Evolutionary conservation across 2,888 invertebrate species (phyloP).

Genomic region (Thyatira batis): DNA sequence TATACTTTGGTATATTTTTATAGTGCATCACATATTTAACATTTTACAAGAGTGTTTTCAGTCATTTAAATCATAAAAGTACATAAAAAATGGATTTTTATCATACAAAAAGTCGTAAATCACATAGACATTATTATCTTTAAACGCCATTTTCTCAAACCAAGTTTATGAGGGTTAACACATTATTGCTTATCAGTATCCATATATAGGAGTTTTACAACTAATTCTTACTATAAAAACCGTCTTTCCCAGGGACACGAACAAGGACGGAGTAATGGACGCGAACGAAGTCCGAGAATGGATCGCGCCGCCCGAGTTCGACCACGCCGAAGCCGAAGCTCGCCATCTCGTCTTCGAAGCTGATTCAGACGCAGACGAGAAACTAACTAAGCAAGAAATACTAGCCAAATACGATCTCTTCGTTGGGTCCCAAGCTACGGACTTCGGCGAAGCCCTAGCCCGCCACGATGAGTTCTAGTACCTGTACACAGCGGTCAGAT

Average conservation of each 20-base stretch:
- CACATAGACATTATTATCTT: no score
- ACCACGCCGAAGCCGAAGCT: slow-evolving; percentile 98
- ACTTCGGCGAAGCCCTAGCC: slow-evolving; percentile 97
- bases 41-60: no score
- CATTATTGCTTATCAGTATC: no score
- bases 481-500: no score
- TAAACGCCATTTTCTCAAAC: no score
- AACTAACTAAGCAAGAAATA: slow-evolving; percentile 94
- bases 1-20: neutral
- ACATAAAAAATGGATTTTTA: no score
- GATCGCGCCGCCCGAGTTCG: slow-evolving; percentile 98
- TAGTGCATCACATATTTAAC: no score
- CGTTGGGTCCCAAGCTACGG: slow-evolving; percentile 99
- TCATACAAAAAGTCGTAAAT: no score
- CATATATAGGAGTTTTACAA: no score
- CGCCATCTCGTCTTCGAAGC: slow-evolving; percentile 97
- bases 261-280: slow-evolving; percentile 96
- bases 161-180: no score
- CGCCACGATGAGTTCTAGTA: slow-evolving; percentile 96
- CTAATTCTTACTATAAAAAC: no score
- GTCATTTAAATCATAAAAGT: no score
- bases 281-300: slow-evolving; percentile 94
- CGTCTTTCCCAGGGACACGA: slow-evolving; percentile 84
- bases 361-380: slow-evolving; percentile 95
- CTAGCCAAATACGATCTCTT: slow-evolving; percentile 97